Base-by-base conservation (phyloP, 2,113 vertebrate genomes). In the Nibea albiflora region DNA sequence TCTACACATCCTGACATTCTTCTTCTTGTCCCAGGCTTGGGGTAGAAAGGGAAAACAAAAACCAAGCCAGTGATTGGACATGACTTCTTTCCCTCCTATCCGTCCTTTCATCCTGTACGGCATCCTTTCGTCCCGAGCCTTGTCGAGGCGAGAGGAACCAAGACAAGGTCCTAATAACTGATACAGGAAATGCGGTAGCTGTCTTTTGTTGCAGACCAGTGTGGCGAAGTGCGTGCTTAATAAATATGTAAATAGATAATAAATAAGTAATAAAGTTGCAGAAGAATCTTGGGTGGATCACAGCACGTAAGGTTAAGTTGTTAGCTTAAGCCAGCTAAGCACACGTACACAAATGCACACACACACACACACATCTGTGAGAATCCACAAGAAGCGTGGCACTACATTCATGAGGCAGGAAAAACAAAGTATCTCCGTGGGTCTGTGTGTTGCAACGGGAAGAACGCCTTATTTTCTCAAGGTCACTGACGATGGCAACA, bases 391-490 rank as follows among this genome's bases (percentile, higher is more conserved):
- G 61, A 77, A 82, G 61, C n/a, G 44, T 79, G 56, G 67, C 57
- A 42, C 73, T 28, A 79, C 76, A 89, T 82, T 88, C 71, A 81
- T 56, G 78, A 84, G 73, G 64, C 68, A 81, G 53, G 64, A 84
- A 85, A 90, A 92, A 91, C 86, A 86, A 92, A 84, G 88, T 82
- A 71, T 86, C 72, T 91, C 81, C 82, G 60, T 80, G 44, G 76
- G 78, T 83, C 56, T 71, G 57, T 50, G 70, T 81, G 66, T 57
- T 87, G 80, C 78, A 71, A 66, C 22, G 61, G 61, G 80, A 74
- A 69, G 72, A 84, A 47, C 39, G 69, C 79, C 85, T 91, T 87
- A 88, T 90, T 88, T 89, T 83, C 70, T 92, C 92, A 93, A 93
- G 92, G 92, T 88, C 70, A 61, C 81, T 62, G 77, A 88, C 73